Evolutionary conservation across 2,888 invertebrate species (phyloP).

Genomic region (Achlya flavicornis): DNA sequence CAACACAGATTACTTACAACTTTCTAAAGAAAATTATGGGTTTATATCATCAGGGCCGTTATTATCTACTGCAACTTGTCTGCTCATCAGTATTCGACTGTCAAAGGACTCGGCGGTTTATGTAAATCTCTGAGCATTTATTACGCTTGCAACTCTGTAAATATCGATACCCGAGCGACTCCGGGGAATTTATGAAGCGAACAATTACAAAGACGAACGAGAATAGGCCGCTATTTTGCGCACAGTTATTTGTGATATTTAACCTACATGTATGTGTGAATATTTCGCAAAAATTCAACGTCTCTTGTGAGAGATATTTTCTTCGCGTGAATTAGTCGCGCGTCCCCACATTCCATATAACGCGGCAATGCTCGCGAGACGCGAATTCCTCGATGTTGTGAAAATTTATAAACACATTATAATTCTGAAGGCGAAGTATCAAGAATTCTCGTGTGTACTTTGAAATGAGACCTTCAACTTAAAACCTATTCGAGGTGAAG

Average conservation of each 20-base stretch:
- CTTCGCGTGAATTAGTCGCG: constrained; percentile 70
- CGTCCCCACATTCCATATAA: constrained; percentile 65
- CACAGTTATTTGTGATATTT: constrained; percentile 47
- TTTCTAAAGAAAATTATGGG: constrained; percentile 60
- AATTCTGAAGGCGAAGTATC: constrained; percentile 39
- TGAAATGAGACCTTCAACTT: constrained; percentile 34
- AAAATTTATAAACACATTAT: constrained; percentile 56
- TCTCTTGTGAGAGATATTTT: constrained; percentile 61
- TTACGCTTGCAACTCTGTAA: constrained; percentile 56
- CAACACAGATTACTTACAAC: constrained; percentile 43
- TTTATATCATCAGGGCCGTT: constrained; percentile 54
- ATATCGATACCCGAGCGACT: constrained; percentile 48
- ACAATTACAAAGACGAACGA: constrained; percentile 56
- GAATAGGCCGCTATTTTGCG: constrained; percentile 40
- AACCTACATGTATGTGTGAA: constrained; percentile 29
- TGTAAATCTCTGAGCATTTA: constrained; percentile 67
- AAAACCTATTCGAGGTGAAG: constrained; percentile 40
- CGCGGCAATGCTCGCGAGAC: constrained; percentile 47
- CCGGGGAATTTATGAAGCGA: constrained; percentile 50
- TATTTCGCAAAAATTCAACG: constrained; percentile 56
- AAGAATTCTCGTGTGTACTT: constrained; percentile 29
- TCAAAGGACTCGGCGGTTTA: constrained; percentile 64
- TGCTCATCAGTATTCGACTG: constrained; percentile 67
- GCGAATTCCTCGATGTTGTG: constrained; percentile 51
- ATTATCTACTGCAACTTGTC: constrained; percentile 50